phyloP scores from a whole-genome alignment of 1,140 invertebrate genomes.

The Diploscapter pachys region DNA sequence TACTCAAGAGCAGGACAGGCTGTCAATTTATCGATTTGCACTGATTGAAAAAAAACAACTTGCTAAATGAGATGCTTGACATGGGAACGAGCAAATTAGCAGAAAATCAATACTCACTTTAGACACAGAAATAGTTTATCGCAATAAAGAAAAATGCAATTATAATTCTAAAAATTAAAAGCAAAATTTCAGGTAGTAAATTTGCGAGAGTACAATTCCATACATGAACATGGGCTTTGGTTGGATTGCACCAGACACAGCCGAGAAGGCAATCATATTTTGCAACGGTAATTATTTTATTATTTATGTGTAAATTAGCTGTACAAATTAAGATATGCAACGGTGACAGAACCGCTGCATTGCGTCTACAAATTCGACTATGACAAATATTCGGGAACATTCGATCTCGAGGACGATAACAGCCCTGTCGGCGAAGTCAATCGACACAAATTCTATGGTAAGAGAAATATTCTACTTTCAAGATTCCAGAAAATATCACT shows the following conservation, averaged over 20 bases:
- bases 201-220: conserved; percentile 55
- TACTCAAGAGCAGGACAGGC: no score
- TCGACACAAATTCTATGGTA: conserved; percentile 56
- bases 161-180: not conserved
- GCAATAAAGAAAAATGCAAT: not conserved
- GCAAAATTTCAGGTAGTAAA: conserved; percentile 44
- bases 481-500: no score
- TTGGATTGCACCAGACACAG: conserved; percentile 54
- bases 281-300: conserved; percentile 43
- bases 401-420: conserved; percentile 58
- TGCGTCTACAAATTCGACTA: conserved; percentile 59
- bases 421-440: conserved; percentile 58
- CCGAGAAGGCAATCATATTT: conserved; percentile 53
- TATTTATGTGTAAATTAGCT: not conserved
- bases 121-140: no score
- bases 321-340: conserved; percentile 46
- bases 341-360: conserved; percentile 54
- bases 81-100: no score
- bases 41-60: no score
- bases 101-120: no score
- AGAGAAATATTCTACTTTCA: not conserved
- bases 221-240: conserved; percentile 58
- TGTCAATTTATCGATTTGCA: no score
- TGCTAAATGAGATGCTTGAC: no score
- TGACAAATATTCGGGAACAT: conserved; percentile 59